Conservation (phyloP, 2,113 vertebrate genomes). For the Phodopus roborovskii region DNA sequence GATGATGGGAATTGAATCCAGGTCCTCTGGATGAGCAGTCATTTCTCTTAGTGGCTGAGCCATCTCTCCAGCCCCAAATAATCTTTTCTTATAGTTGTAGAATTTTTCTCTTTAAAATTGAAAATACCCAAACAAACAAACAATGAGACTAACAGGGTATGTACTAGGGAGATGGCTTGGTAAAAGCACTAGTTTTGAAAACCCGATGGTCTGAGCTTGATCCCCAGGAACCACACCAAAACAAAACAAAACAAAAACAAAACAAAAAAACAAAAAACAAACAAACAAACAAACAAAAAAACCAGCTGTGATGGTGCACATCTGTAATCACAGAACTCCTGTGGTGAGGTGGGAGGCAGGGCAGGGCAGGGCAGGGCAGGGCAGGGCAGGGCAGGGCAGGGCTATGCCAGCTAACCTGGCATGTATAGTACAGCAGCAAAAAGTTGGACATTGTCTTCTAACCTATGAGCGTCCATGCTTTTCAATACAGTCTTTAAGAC, state of each 20-base stretch:
- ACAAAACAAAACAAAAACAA: too few relatives aligned
- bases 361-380: too few relatives aligned
- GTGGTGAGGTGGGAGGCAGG: neutral
- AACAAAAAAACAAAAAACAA: too few relatives aligned
- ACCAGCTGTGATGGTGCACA: neutral
- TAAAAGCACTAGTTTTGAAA: neutral
- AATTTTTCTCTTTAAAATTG: neutral
- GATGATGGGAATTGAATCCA: neutral
- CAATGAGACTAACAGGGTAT: neutral
- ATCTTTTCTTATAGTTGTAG: neutral
- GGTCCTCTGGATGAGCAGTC: neutral
- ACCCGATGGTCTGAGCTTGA: neutral
- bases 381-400: neutral
- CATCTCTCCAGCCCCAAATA: neutral
- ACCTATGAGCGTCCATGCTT: neutral
- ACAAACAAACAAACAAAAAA: too few relatives aligned
- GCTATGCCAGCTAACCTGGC: neutral
- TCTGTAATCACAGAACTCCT: neutral
- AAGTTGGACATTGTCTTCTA: neutral
- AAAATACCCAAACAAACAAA: neutral
- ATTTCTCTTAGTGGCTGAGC: neutral
- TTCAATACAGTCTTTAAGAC: neutral
- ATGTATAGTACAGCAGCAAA: neutral
- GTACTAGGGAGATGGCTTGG: too few relatives aligned
- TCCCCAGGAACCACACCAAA: neutral